Conservation (phyloP, 2,888 invertebrate genomes). For the Chrysomela aeneicollis region DNA sequence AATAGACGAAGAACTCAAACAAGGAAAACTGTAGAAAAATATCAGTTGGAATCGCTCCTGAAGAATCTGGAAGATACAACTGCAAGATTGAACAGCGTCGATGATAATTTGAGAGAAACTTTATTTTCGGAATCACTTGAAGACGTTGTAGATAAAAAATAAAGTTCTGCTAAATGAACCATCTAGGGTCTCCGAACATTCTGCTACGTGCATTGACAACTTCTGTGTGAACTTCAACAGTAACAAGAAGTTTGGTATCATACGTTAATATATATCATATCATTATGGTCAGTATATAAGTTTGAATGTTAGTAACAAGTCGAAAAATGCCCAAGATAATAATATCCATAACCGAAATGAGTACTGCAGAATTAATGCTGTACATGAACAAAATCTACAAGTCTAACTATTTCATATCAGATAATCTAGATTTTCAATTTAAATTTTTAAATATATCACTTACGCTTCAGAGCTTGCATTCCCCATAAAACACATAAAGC, state of each 20-base stretch:
- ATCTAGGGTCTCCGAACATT: slow-evolving; percentile 4
- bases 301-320: slow-evolving; percentile 9
- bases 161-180: slow-evolving; percentile 3
- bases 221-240: slow-evolving; percentile 13
- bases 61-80: too few relatives aligned
- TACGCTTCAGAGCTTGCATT: neutral
- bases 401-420: slow-evolving; percentile 7
- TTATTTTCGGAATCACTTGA: too few relatives aligned
- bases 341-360: neutral
- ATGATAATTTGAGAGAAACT: too few relatives aligned
- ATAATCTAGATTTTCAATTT: slow-evolving; percentile 4
- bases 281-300: slow-evolving; percentile 6
- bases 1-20: too few relatives aligned
- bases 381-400: slow-evolving; percentile 9
- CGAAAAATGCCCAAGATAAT: slow-evolving; percentile 1
- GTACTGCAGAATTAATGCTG: neutral
- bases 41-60: too few relatives aligned
- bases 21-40: too few relatives aligned
- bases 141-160: too few relatives aligned
- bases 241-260: slow-evolving; percentile 3
- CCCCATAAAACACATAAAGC: neutral
- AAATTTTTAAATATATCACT: slow-evolving; percentile 9
- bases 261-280: slow-evolving; percentile 4
- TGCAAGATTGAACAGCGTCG: too few relatives aligned
- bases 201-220: slow-evolving; percentile 14